Conservation (phyloP, 2,888 invertebrate genomes). For the Byasa hedistus region DNA sequence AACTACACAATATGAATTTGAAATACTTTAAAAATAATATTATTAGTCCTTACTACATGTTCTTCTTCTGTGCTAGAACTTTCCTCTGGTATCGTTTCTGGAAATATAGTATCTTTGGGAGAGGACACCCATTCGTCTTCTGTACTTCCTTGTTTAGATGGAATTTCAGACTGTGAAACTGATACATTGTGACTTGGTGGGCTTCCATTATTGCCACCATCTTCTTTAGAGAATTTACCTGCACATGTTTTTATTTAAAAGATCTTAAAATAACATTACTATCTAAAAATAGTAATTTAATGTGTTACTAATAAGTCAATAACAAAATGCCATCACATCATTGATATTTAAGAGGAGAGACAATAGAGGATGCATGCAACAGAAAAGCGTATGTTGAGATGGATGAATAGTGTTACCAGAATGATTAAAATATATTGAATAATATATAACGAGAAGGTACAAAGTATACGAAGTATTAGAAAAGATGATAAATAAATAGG, state of each 20-base stretch:
- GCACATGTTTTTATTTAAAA: slow-evolving; percentile 2
- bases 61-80: slow-evolving; percentile 95
- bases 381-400: no score
- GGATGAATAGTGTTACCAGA: no score
- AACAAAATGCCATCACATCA: not conserved
- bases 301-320: not conserved
- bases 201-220: slow-evolving; percentile 74
- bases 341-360: no score
- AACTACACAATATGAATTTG: not conserved
- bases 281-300: not conserved
- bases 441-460: no score
- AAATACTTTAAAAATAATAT: not conserved
- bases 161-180: slow-evolving; percentile 76
- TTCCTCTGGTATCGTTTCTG: slow-evolving; percentile 95
- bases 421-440: no score
- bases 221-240: slow-evolving; percentile 75
- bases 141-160: slow-evolving; percentile 68
- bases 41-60: slow-evolving; percentile 83
- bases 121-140: slow-evolving; percentile 92
- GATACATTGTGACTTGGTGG: slow-evolving; percentile 82
- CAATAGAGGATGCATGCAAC: no score
- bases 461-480: no score
- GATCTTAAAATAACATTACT: not conserved
- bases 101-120: slow-evolving; percentile 92
- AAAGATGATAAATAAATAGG: no score